Percentiles rank a stretch among this genome's conserved stretches.
Conservation (phyloP, 1,140 invertebrate genomes). For the Psilanteris sp. region DNA sequence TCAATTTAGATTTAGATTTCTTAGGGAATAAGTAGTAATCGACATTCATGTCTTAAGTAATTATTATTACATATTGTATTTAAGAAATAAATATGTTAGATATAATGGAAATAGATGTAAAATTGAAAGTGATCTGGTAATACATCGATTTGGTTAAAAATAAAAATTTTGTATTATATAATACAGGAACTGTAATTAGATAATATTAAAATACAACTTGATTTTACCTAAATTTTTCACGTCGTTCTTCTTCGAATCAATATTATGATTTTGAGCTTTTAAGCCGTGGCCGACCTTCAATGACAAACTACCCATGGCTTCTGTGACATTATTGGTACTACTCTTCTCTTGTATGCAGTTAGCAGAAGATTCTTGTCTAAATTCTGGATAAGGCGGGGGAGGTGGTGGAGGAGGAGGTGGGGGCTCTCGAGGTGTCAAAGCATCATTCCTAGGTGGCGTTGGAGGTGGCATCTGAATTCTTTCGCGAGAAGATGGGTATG, state of each 20-base stretch:
- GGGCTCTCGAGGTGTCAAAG: slow-evolving; percentile 74
- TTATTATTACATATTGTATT: no score
- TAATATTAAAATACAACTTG: no score
- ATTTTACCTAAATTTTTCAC: slow-evolving; percentile 24
- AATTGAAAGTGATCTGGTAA: no score
- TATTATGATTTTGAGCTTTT: slow-evolving; percentile 1
- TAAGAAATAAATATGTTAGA: no score
- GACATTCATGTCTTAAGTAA: no score
- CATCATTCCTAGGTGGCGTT: slow-evolving; percentile 76
- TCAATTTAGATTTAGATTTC: no score
- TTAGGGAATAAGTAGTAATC: no score
- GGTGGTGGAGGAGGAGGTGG: slow-evolving; percentile 79
- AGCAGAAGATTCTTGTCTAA: slow-evolving; percentile 65
- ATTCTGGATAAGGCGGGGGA: slow-evolving; percentile 82
- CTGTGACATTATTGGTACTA: neutral
- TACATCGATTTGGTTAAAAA: no score
- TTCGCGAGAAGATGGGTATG: slow-evolving; percentile 70
- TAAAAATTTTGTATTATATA: no score
- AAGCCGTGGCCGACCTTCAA: slow-evolving; percentile 6
- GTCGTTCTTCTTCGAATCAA: slow-evolving; percentile 33
- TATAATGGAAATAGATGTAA: no score
- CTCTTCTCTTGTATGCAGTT: slow-evolving; percentile 1
- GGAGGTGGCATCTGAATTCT: slow-evolving; percentile 76
- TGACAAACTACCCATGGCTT: slow-evolving; percentile 25
- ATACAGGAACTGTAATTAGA: no score